Percentiles rank a stretch among this genome's conserved stretches.
These are phyloP conservation scores for Cygnus olor DNA, from an alignment of 2,797 vertebrate species.

Conservation along the genomic window DNA sequence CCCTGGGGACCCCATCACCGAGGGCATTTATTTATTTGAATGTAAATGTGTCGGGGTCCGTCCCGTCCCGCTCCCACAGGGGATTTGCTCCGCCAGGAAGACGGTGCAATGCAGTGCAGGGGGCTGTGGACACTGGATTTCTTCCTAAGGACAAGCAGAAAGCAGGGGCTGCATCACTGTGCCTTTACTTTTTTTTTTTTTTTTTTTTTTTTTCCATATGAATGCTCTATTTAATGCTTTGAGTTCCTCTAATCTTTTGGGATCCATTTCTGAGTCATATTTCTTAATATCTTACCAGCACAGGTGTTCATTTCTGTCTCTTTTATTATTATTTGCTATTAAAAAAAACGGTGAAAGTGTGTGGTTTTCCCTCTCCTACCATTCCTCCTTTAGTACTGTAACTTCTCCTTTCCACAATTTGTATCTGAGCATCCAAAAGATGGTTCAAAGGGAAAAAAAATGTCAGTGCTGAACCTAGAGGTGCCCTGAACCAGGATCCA, in stretches of 20 bases:
- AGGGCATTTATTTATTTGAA: slow-evolving; percentile 29
- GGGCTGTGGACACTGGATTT: accelerated
- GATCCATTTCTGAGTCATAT: background rate
- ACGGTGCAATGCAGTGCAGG: accelerated
- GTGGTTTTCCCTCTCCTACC: accelerated
- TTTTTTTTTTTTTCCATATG: too few species aligned
- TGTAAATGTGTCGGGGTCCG: accelerated
- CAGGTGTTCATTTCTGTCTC: background rate
- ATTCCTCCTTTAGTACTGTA: accelerated
- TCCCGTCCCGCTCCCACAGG: accelerated
- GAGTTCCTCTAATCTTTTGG: background rate
- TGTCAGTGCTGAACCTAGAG: background rate
- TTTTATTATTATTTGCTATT: background rate
- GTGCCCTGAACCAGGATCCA: background rate
- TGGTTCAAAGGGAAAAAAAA: background rate
- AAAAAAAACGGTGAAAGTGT: accelerated
- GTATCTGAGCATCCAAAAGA: background rate
- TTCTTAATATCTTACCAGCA: background rate
- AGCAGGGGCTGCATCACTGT: background rate
- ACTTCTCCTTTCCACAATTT: background rate
- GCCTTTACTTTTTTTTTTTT: background rate
- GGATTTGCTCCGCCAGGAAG: background rate
- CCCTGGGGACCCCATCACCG: accelerated
- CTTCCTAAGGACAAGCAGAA: background rate
- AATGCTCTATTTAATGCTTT: background rate